Conservation (phyloP, 2,888 invertebrate genomes). For the Sipha maydis region DNA sequence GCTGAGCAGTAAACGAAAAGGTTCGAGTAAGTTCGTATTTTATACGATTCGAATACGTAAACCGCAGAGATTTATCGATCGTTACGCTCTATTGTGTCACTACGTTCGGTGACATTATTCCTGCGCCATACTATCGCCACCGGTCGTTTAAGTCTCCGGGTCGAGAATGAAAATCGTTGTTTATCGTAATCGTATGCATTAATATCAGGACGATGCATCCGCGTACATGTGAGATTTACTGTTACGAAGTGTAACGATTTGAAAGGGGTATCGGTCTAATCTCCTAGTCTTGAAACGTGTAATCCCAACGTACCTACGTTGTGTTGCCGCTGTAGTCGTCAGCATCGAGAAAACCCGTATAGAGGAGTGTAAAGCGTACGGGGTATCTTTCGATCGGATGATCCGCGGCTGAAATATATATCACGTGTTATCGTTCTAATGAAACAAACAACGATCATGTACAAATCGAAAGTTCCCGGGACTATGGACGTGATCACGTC, state of each 20-base stretch:
- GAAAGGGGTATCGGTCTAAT: too few species aligned
- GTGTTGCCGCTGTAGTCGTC: too few species aligned
- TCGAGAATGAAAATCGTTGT: neutral
- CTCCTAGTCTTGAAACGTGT: too few species aligned
- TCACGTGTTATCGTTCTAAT: too few species aligned
- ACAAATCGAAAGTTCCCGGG: too few species aligned
- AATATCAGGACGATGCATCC: neutral
- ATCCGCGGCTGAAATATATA: too few species aligned
- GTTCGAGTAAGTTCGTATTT: neutral
- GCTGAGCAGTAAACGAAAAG: neutral
- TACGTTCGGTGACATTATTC: neutral
- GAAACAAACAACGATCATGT: too few species aligned
- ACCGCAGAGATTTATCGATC: neutral
- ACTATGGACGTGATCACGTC: too few species aligned
- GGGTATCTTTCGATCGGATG: too few species aligned
- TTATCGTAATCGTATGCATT: neutral
- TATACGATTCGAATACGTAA: neutral
- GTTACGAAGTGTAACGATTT: neutral
- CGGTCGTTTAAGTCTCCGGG: slow-evolving; percentile 17
- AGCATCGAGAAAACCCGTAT: too few species aligned
- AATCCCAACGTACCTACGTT: too few species aligned
- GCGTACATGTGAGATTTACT: neutral
- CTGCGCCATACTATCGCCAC: neutral
- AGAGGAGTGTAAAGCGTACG: too few species aligned
- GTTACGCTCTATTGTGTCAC: neutral